Base-by-base conservation (phyloP, 2,888 invertebrate genomes). In the Athalia cordata region DNA sequence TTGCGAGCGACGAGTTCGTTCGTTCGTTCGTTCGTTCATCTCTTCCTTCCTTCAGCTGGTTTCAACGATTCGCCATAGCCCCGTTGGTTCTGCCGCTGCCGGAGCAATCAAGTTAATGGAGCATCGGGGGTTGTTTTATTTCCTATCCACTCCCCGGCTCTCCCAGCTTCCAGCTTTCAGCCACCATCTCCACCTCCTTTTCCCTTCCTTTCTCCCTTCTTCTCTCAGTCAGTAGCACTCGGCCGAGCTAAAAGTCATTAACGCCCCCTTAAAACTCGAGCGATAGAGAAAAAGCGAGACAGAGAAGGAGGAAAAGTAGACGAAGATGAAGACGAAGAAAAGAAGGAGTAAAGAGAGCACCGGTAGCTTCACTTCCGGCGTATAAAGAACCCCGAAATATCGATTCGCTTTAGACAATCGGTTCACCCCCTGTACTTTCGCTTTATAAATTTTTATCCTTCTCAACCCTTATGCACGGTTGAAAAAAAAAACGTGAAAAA, bases 71-170 rank as follows among this genome's bases (percentile, higher is more conserved):
- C 52, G 52, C 55, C 9, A 43, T 55, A 55, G 55, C 52, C 52
- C 52, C 11, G 43, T 43, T 64, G 29, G 13, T 55, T 49, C 47
- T 68, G 68, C 15, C 52, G 55, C 59, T 81, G 81, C 81, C 80
- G 78, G 67, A 79, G 84, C 82, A 84, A 84, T 84, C 83, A 85
- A 85, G 84, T 85, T 84, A 84, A 84, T 84, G 85, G 84, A 84
- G 81, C 83, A 85, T 81, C 84, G 80, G 77, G 81, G 77, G 78
- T 81, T 78, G 80, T 80, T 84, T 85, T 84, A 83, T 82, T 82
- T 82, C 81, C 79, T 80, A 80, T 82, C 78, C 80, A 81, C 77
- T 50, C 61, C 45, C 29, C 75, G 15, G 9, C 77, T 67, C 61
- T 64, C 59, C 45, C 9, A 29, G 64, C 78, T 57, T 52, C 55